Evolutionary conservation across 2,113 vertebrate species (phyloP).

Genomic region (Probosciger aterrimus): DNA sequence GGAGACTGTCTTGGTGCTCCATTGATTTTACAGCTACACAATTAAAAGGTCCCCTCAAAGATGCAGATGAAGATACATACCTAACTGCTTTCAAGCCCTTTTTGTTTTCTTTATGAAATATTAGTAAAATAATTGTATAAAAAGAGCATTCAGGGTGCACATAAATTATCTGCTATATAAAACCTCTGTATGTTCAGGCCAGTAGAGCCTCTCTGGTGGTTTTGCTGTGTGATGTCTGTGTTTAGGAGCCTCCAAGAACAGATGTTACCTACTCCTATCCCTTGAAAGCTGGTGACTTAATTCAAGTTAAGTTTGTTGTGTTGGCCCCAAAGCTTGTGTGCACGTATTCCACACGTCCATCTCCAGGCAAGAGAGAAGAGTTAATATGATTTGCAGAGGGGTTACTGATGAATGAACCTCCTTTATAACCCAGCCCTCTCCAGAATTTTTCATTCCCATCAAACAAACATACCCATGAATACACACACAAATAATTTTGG

Average conservation of each 20-base stretch:
- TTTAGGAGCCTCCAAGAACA: not conserved
- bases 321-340: not conserved
- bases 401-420: not conserved
- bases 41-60: not conserved
- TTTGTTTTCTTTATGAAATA: not conserved
- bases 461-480: not conserved
- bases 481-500: not conserved
- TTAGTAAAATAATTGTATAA: not conserved
- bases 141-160: not conserved
- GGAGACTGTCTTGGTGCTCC: not conserved
- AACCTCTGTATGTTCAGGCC: not conserved
- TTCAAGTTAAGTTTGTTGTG: not conserved
- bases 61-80: not conserved
- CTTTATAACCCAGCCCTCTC: not conserved
- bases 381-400: not conserved
- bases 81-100: not conserved
- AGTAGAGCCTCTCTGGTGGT: not conserved
- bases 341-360: not conserved
- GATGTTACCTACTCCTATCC: not conserved
- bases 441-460: not conserved
- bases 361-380: not conserved
- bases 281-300: not conserved
- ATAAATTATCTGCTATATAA: not conserved
- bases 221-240: not conserved
- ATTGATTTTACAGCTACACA: not conserved